Percentiles rank a stretch among this genome's conserved stretches.
Evolutionary conservation across 2,113 vertebrate species (phyloP).

Genomic region (Tachysurus vachellii): DNA sequence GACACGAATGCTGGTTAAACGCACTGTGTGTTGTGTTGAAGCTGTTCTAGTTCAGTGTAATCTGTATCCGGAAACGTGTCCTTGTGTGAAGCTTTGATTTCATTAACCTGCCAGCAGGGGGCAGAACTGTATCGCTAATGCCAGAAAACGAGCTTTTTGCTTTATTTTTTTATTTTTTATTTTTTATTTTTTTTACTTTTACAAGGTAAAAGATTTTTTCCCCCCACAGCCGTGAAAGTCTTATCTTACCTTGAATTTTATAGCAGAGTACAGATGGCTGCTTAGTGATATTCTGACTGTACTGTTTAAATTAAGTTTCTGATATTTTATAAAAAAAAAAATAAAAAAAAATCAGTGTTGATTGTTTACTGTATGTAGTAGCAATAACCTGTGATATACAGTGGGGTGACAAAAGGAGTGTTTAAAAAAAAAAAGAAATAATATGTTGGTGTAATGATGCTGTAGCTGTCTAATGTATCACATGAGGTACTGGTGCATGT

Average conservation of each 20-base stretch:
- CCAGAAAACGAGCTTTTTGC: background rate
- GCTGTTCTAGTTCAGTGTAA: background rate
- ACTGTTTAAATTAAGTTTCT: background rate
- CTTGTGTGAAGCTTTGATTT: background rate
- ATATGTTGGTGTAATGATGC: background rate
- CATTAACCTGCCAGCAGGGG: constrained; percentile 37
- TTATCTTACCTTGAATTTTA: background rate
- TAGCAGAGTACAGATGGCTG: background rate
- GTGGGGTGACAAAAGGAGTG: background rate
- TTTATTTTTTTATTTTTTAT: no score
- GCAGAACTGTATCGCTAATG: constrained; percentile 34
- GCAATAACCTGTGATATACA: background rate
- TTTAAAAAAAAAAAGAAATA: no score
- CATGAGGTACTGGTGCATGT: background rate
- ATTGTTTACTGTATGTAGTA: background rate
- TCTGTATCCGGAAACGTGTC: background rate
- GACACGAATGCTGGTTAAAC: background rate
- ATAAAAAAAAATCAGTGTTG: no score
- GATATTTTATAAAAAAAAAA: background rate
- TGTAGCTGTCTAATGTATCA: background rate
- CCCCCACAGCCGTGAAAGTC: background rate
- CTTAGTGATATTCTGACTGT: background rate
- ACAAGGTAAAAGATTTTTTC: background rate
- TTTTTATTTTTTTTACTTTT: no score
- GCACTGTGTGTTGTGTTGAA: background rate